A percentile compares a stretch with the other conserved stretches of the same genome.
Evolutionary conservation across 2,113 vertebrate species (phyloP).

Genomic region (Epinephelus moara): DNA sequence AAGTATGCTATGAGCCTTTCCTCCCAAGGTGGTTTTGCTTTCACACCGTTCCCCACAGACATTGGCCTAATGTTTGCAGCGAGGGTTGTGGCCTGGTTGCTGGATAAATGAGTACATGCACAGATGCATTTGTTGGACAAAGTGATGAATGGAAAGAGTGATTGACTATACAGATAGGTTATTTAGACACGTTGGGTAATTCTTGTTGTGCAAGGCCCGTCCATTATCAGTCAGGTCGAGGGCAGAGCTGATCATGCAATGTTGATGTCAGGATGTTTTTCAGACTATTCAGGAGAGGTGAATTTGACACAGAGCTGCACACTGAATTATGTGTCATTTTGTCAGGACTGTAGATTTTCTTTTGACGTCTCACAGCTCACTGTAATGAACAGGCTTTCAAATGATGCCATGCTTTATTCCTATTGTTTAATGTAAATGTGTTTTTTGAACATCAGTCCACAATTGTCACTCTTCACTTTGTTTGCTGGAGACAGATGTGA

Average conservation of each 20-base stretch:
- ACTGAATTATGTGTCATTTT: not conserved
- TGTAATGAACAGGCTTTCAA: not conserved
- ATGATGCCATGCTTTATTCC: not conserved
- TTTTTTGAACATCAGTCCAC: conserved; percentile 1
- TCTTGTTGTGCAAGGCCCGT: conserved; percentile 37
- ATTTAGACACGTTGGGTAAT: conserved; percentile 40
- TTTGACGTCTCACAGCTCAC: not conserved
- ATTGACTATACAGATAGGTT: conserved; percentile 15
- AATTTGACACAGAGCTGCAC: not conserved
- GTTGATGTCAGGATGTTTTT: conserved; percentile 4
- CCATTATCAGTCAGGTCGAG: conserved; percentile 39
- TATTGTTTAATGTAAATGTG: not conserved
- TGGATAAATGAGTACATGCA: conserved; percentile 10
- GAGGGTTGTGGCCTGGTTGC: conserved; percentile 23
- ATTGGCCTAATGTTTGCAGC: conserved; percentile 19
- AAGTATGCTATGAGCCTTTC: conserved; percentile 19
- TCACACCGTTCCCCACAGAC: conserved; percentile 8
- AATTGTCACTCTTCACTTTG: not conserved
- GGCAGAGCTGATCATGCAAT: conserved; percentile 2
- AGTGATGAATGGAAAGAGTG: conserved; percentile 7
- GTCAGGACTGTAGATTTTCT: not conserved
- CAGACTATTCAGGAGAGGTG: not conserved
- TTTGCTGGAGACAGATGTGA: not conserved
- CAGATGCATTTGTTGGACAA: conserved; percentile 27
- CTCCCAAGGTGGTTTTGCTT: conserved; percentile 28